Evolutionary conservation across 53 echinoderm and acorn worm species (phyloP).

Genomic region (Echinarachnius parma): DNA sequence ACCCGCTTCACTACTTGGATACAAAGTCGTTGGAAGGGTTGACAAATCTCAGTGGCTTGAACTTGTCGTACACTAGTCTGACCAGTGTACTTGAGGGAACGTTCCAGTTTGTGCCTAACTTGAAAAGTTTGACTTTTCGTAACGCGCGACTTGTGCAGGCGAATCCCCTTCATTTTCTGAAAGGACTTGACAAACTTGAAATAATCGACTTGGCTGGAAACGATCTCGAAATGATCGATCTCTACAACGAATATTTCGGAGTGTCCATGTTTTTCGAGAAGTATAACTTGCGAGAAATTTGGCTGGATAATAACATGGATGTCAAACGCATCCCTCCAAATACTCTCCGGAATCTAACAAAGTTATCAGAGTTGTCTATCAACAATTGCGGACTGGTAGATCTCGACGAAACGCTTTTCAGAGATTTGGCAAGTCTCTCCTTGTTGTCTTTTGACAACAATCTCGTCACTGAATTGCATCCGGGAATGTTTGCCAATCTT

Average conservation of each 20-base stretch:
- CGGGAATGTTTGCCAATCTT: constrained; percentile 1
- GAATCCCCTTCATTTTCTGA: background rate
- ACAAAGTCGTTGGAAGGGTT: constrained; percentile 4
- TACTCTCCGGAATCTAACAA: constrained; percentile 21
- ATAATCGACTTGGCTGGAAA: constrained; percentile 22
- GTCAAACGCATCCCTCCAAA: constrained; percentile 2
- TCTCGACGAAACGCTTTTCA: background rate
- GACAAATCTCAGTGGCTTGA: background rate
- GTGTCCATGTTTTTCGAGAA: constrained; percentile 18
- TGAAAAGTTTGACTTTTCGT: constrained; percentile 4
- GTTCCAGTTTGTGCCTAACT: constrained; percentile 25
- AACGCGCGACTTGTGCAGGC: background rate
- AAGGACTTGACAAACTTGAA: background rate
- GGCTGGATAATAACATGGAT: constrained; percentile 5
- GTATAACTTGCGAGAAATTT: constrained; percentile 22
- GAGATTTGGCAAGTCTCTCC: constrained; percentile 2
- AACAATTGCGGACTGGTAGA: constrained; percentile 16
- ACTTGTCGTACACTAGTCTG: constrained; percentile 17
- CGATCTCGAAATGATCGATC: background rate
- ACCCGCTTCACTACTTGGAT: constrained; percentile 16
- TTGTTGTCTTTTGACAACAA: constrained; percentile 6
- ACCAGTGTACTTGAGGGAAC: background rate
- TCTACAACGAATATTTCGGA: constrained; percentile 29
- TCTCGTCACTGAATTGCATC: constrained; percentile 10
- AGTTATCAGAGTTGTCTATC: constrained; percentile 9